Evolutionary conservation across 2,888 invertebrate species (phyloP).

Genomic region (Orthonychiurus folsomi): DNA sequence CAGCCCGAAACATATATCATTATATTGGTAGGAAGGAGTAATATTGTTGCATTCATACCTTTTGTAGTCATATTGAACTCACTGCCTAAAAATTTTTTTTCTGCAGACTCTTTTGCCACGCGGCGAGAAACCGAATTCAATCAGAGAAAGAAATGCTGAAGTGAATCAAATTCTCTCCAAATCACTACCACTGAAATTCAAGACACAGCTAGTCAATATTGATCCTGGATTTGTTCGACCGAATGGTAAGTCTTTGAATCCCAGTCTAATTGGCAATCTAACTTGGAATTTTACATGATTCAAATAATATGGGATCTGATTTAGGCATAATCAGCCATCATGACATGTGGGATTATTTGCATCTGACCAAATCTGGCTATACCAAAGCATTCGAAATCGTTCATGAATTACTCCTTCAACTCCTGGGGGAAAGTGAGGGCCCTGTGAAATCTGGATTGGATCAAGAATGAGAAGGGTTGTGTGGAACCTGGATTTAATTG

Average conservation of each 20-base stretch:
- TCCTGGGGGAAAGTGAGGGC: conserved; percentile 59
- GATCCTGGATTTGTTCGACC: conserved; percentile 69
- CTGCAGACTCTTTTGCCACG: conserved; percentile 76
- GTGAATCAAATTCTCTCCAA: conserved; percentile 66
- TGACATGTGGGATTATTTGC: conserved; percentile 86
- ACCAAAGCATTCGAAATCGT: conserved; percentile 78
- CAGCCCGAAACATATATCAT: conserved; percentile 73
- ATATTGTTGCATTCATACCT: conserved; percentile 10
- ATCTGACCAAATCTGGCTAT: conserved; percentile 76
- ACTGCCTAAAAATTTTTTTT: conserved; percentile 20
- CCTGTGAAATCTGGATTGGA: neutral
- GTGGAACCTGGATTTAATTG: no score
- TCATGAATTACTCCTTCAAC: conserved; percentile 66
- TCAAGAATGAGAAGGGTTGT: no score
- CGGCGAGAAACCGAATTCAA: conserved; percentile 71
- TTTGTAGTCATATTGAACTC: conserved; percentile 6
- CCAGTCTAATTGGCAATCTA: neutral
- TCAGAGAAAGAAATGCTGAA: conserved; percentile 65
- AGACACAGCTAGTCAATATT: conserved; percentile 67
- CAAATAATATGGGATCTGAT: conserved; percentile 34
- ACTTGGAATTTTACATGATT: neutral
- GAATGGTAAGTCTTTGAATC: conserved; percentile 49
- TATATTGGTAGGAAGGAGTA: conserved; percentile 63
- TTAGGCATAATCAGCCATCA: conserved; percentile 68
- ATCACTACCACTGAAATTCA: conserved; percentile 50